These are phyloP conservation scores for Zoroaster sp. DNA, from an alignment of 53 echinoderm and acorn worm species.

Conservation along the genomic window DNA sequence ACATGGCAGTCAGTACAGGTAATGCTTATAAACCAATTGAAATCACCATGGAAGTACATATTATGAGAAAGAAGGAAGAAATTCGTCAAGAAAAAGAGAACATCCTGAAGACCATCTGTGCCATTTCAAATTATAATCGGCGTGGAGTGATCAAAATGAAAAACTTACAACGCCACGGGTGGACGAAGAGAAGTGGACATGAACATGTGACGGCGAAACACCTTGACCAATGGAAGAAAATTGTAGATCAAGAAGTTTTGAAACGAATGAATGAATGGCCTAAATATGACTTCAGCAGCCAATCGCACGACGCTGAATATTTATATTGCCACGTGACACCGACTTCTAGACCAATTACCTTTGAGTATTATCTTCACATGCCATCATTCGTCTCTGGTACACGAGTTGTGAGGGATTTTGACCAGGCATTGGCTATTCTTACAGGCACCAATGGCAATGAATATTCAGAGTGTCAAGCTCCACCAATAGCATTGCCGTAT, in stretches of 20 bases:
- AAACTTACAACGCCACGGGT: not conserved
- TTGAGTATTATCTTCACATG: not conserved
- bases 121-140: not conserved
- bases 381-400: not conserved
- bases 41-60: not conserved
- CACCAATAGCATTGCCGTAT: not conserved
- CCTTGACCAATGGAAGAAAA: constrained; percentile 13
- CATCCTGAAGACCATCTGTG: not conserved
- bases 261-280: not conserved
- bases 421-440: not conserved
- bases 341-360: not conserved
- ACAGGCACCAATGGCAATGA: not conserved
- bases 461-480: not conserved
- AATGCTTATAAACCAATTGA: not conserved
- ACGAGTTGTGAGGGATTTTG: not conserved
- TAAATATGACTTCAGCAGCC: not conserved
- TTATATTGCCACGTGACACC: constrained; percentile 14
- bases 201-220: not conserved
- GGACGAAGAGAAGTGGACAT: not conserved
- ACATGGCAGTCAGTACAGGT: not conserved
- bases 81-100: not conserved
- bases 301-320: not conserved
- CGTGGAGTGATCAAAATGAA: not conserved
- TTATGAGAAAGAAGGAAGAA: not conserved
- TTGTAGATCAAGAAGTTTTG: not conserved